These are phyloP conservation scores for Falcaria lacertinaria DNA, from an alignment of 2,888 invertebrate species.

Conservation along the genomic window DNA sequence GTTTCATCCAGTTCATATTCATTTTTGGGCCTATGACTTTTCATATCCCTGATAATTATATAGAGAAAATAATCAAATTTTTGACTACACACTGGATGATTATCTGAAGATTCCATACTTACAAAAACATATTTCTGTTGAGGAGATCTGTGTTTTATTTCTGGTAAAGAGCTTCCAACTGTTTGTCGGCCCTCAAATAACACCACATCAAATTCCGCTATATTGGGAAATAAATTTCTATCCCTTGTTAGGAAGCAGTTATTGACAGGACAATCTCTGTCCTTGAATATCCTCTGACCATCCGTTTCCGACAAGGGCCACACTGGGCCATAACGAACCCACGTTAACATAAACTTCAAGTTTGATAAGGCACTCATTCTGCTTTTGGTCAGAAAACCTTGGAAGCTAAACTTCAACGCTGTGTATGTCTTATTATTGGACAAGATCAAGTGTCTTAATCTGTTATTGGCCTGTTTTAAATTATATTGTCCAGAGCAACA, in stretches of 20 bases:
- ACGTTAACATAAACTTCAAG: too few relatives aligned
- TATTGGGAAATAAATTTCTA: constrained; percentile 24
- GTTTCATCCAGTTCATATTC: constrained; percentile 31
- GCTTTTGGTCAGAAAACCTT: too few relatives aligned
- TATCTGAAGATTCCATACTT: constrained; percentile 41
- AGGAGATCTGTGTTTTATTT: constrained; percentile 32
- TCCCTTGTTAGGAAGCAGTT: constrained; percentile 51
- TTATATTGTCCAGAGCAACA: too few relatives aligned
- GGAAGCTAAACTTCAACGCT: too few relatives aligned
- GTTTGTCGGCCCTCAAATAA: constrained; percentile 46
- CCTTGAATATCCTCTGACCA: background rate
- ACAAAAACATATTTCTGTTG: constrained; percentile 48
- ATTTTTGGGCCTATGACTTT: constrained; percentile 33
- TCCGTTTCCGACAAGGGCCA: too few relatives aligned
- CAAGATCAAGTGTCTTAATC: too few relatives aligned
- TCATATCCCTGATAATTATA: constrained; percentile 32
- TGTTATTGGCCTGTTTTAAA: too few relatives aligned
- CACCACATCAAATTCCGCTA: constrained; percentile 42
- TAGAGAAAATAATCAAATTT: constrained; percentile 40
- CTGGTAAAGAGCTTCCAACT: background rate
- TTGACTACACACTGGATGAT: constrained; percentile 35
- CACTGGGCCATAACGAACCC: too few relatives aligned
- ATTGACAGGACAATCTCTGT: constrained; percentile 26
- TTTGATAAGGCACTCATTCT: too few relatives aligned
- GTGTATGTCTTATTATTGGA: too few relatives aligned